Base-by-base conservation (phyloP, 2,113 vertebrate species). In the Nicator chloris region DNA sequence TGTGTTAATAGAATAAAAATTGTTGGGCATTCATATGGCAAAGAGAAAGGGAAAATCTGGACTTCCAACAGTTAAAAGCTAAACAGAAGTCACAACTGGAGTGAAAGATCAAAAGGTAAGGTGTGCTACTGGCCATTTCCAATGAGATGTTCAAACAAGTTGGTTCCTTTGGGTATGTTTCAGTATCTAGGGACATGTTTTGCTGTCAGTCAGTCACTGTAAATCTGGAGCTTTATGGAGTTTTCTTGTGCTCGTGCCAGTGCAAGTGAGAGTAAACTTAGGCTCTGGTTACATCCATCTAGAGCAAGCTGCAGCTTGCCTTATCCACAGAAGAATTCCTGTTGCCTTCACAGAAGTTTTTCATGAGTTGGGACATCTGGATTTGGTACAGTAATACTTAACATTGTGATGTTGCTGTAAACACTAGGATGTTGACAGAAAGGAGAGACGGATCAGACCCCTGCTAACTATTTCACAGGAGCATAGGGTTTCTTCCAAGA, bases 401-500 rank as follows among this genome's bases (percentile, higher is more conserved):
- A 80, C 54, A 12, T 70, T 54, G 75, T 59, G 84, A 91, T 76
- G 61, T 91, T 92, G 91, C 75, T 93, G 86, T 95, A 93, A 93
- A 96, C 86, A 92, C 23, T 79, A 19, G n/a, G 47, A 45, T 92
- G 73, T 95, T 95, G 91, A 95, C 81, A 92, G 93, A 95, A 92
- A 92, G 45, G 26, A 69, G 89, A 93, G 83, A 91, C 0, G 8
- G 88, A 71, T 93, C 69, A 78, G 80, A 31, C 49, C 37, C 27
- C 84, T 78, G 57, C 61, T 86, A 71, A 86, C n/a, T 75, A 57
- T 91, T 93, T 84, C 69, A 82, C 6, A 4, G 83, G 73, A 93
- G 94, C 53, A 24, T 93, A 91, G 53, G 21, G 81, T 95, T 97
- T 94, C 92, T 95, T 93, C 93, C 77, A 87, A 82, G 94, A 95